A percentile compares a stretch with the other conserved stretches of the same genome.
Conservation (phyloP, 2,797 vertebrate genomes). For the Austrolebias charrua region DNA sequence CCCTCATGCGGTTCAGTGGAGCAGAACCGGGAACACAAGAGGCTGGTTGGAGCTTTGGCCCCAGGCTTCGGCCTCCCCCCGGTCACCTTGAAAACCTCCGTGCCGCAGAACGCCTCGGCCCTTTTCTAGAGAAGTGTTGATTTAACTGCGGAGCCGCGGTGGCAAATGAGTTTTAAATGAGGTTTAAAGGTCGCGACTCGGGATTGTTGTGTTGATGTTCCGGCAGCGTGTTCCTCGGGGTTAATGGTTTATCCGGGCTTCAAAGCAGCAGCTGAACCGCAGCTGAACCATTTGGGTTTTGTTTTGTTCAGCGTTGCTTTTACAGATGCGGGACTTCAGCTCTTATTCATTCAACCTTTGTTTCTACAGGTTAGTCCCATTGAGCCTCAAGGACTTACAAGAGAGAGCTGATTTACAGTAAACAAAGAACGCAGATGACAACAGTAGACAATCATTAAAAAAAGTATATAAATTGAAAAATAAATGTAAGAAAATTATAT, state of each 20-base stretch:
- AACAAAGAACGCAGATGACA: too few species aligned
- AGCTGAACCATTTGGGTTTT: slow-evolving; percentile 26
- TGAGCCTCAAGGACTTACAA: too few species aligned
- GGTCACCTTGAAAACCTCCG: slow-evolving; percentile 70
- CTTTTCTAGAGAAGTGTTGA: slow-evolving; percentile 1
- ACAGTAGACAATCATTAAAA: too few species aligned
- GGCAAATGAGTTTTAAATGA: neutral
- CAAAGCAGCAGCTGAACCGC: slow-evolving; percentile 35
- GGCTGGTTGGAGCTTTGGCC: slow-evolving; percentile 40
- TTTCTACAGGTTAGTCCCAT: too few species aligned
- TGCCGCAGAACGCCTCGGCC: slow-evolving; percentile 25
- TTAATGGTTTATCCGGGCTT: slow-evolving; percentile 57
- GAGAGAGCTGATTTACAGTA: too few species aligned
- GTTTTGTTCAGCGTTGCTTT: slow-evolving; percentile 24
- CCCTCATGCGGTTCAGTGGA: slow-evolving; percentile 67
- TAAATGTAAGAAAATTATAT: too few species aligned
- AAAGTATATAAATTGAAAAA: too few species aligned
- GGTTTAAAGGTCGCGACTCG: neutral
- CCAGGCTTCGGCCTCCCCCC: slow-evolving; percentile 56
- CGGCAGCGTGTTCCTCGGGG: slow-evolving; percentile 12
- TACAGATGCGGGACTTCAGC: slow-evolving; percentile 11
- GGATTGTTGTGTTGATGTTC: slow-evolving; percentile 12
- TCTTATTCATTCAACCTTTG: neutral
- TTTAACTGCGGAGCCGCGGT: neutral
- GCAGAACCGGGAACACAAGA: slow-evolving; percentile 60